Conservation (phyloP, 2,888 invertebrate genomes). For the Agrotis ipsilon region DNA sequence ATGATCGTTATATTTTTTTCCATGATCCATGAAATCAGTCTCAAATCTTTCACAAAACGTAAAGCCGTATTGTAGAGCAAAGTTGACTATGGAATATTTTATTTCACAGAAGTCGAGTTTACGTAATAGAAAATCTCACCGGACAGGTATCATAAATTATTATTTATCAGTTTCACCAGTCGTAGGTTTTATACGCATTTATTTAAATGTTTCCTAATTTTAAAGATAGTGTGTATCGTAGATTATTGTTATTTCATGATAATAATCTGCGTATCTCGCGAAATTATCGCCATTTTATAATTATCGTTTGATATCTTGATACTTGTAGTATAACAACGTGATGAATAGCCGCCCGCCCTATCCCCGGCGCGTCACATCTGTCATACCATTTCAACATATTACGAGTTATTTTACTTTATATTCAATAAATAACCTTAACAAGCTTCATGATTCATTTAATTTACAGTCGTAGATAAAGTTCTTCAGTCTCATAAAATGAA, state of each 20-base stretch:
- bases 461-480: not conserved
- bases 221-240: slow-evolving; percentile 4
- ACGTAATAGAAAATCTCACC: not conserved
- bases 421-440: not conserved
- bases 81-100: not conserved
- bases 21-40: not conserved
- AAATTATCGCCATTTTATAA: slow-evolving; percentile 20
- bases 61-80: too few relatives aligned
- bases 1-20: not conserved
- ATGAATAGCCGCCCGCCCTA: not conserved
- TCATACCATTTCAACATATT: not conserved
- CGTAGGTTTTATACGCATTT: not conserved
- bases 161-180: not conserved
- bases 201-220: slow-evolving; percentile 14
- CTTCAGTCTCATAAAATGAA: not conserved
- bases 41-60: too few relatives aligned
- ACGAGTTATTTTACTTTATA: not conserved
- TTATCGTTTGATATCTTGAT: not conserved
- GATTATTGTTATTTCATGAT: slow-evolving; percentile 35
- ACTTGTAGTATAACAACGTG: not conserved
- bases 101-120: not conserved
- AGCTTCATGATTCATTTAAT: not conserved
- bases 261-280: slow-evolving; percentile 23
- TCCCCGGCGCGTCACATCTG: not conserved
- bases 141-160: not conserved